These are phyloP conservation scores for Xylocampa areola DNA, from an alignment of 2,888 invertebrate species.

Conservation along the genomic window DNA sequence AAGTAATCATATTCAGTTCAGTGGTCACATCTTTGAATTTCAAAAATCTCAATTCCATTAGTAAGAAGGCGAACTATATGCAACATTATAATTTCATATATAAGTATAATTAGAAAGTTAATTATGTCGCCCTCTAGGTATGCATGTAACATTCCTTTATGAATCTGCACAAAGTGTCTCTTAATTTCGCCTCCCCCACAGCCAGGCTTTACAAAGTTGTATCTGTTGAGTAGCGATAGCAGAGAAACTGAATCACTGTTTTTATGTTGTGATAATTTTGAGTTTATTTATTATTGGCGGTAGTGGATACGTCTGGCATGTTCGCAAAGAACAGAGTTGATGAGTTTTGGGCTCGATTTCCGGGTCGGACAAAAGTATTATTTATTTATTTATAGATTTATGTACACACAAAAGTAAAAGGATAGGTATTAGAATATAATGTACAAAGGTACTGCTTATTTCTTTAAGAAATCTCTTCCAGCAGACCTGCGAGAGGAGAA, in stretches of 20 bases:
- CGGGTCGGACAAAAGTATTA: too few species aligned
- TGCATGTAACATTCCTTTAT: conserved; percentile 79
- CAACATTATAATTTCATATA: conserved; percentile 17
- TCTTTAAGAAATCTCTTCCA: too few species aligned
- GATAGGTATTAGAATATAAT: too few species aligned
- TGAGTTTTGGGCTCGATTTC: too few species aligned
- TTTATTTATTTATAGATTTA: too few species aligned
- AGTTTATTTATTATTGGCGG: not conserved
- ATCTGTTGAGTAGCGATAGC: conserved; percentile 73
- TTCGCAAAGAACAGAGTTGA: too few species aligned
- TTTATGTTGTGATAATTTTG: not conserved
- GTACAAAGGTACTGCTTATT: too few species aligned
- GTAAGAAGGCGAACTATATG: conserved; percentile 17
- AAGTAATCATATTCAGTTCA: too few species aligned
- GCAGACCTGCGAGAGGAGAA: too few species aligned
- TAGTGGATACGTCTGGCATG: too few species aligned
- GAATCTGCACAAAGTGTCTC: conserved; percentile 85
- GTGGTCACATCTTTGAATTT: too few species aligned
- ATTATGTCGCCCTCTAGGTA: conserved; percentile 54
- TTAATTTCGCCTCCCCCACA: conserved; percentile 85
- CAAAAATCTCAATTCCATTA: conserved; percentile 7
- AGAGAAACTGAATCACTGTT: conserved; percentile 43
- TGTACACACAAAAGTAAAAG: too few species aligned
- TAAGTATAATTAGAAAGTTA: conserved; percentile 51
- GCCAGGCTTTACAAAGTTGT: conserved; percentile 79